Conservation (phyloP, 2,113 vertebrate genomes). For the Cisticola juncidis region DNA sequence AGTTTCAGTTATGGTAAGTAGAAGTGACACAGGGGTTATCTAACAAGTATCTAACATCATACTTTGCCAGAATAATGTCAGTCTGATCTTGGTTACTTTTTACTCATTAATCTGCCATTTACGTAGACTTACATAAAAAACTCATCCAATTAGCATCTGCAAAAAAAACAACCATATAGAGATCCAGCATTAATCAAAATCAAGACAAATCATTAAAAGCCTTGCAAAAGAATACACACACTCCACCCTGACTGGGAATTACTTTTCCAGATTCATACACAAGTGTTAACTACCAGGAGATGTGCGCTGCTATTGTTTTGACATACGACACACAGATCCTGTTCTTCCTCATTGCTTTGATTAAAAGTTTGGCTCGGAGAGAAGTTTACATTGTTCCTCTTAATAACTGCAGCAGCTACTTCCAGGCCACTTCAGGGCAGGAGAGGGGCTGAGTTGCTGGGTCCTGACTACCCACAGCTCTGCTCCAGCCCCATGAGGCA, state of each 20-base stretch:
- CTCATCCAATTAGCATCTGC: background rate
- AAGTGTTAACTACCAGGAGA: background rate
- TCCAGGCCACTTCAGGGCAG: background rate
- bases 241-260: background rate
- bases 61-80: background rate
- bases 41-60: background rate
- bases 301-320: slow-evolving; percentile 2
- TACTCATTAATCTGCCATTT: background rate
- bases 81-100: background rate
- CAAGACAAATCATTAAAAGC: background rate
- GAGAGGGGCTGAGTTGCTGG: background rate
- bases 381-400: background rate
- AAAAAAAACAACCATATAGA: background rate
- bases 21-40: background rate
- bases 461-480: background rate
- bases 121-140: background rate
- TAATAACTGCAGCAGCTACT: background rate
- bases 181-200: background rate
- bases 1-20: background rate
- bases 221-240: background rate
- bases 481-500: background rate
- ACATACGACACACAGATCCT: background rate
- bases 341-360: background rate
- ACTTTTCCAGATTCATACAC: background rate
- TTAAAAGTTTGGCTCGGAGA: background rate